These are phyloP conservation scores for Belonocnema kinseyi DNA, from an alignment of 1,140 invertebrate genomes.

Conservation along the genomic window DNA sequence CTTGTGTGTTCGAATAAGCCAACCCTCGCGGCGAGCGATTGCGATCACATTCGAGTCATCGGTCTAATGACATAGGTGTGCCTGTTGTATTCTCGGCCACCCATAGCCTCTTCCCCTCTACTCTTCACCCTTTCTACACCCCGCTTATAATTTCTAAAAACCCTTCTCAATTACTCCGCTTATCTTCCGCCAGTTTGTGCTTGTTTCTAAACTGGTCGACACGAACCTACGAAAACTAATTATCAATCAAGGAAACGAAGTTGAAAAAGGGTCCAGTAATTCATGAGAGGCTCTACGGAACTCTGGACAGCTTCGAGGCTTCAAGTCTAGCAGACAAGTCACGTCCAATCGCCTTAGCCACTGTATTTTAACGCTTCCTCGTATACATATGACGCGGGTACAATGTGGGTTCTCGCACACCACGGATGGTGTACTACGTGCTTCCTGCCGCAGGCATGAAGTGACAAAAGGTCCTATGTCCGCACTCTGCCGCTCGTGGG, in stretches of 20 bases:
- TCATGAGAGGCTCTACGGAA: too few relatives aligned
- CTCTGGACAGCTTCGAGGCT: constrained; percentile 32
- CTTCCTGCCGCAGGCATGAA: constrained; percentile 72
- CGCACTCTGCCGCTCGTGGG: constrained; percentile 69
- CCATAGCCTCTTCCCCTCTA: constrained; percentile 47
- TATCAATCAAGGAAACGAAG: too few relatives aligned
- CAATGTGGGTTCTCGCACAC: constrained; percentile 65
- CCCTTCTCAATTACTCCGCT: too few relatives aligned
- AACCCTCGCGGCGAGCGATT: constrained; percentile 54
- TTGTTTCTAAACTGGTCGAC: too few relatives aligned
- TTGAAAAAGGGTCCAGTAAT: too few relatives aligned
- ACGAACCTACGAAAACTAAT: too few relatives aligned
- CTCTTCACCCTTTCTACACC: constrained; percentile 47
- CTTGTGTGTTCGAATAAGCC: constrained; percentile 51
- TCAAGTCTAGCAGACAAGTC: constrained; percentile 62
- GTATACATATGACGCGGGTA: constrained; percentile 64
- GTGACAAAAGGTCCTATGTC: constrained; percentile 72
- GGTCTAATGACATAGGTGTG: constrained; percentile 67
- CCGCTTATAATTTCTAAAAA: neutral
- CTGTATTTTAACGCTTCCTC: constrained; percentile 65
- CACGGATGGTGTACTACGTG: constrained; percentile 72
- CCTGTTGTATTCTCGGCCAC: constrained; percentile 51
- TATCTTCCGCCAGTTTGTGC: too few relatives aligned
- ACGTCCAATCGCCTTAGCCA: constrained; percentile 65
- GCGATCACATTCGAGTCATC: constrained; percentile 62